phyloP scores from a whole-genome alignment of 2,797 vertebrate genomes.

The Iguana delicatissima region DNA sequence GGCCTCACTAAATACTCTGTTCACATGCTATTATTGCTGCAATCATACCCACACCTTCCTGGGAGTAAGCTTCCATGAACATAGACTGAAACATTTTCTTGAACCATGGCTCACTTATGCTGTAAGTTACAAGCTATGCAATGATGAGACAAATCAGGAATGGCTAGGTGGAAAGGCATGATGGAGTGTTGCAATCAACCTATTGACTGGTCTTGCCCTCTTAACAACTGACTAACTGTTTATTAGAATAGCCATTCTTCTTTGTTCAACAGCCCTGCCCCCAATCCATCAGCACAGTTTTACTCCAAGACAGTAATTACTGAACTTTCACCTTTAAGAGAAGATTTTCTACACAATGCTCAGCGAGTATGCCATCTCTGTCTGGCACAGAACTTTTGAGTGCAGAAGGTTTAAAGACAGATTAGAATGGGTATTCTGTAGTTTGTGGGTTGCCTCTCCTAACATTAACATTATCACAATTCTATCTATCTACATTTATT shows the following conservation, averaged over 20 bases:
- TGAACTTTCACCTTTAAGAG: neutral
- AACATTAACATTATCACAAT: too few species aligned
- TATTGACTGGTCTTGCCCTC: constrained; percentile 6
- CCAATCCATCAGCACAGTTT: neutral
- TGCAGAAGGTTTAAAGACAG: neutral
- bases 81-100: too few species aligned
- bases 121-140: neutral
- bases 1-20: too few species aligned
- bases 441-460: too few species aligned
- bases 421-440: neutral
- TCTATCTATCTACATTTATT: too few species aligned
- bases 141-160: neutral
- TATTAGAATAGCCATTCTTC: constrained; percentile 2
- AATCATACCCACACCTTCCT: too few species aligned
- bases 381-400: neutral
- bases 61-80: too few species aligned
- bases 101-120: too few species aligned
- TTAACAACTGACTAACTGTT: neutral
- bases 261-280: constrained; percentile 1
- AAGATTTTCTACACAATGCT: neutral
- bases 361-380: neutral
- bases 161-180: neutral
- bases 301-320: neutral
- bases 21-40: neutral
- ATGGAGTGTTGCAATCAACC: neutral